These are phyloP conservation scores for Syngnathus scovelli DNA, from an alignment of 2,113 vertebrate genomes.

Conservation along the genomic window DNA sequence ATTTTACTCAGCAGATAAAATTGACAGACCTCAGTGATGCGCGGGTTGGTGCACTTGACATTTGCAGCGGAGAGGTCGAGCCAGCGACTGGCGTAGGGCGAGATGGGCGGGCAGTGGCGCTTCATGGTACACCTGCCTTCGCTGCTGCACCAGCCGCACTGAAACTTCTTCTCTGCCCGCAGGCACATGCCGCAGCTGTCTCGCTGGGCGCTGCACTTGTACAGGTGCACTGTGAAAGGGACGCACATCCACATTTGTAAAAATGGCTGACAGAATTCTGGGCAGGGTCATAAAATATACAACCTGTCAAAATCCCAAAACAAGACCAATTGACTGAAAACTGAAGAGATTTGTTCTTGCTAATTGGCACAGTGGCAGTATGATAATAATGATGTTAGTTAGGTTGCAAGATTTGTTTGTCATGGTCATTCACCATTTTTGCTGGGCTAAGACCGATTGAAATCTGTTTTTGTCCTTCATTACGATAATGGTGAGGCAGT, in stretches of 20 bases:
- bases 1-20: not conserved
- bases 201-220: slow-evolving; percentile 90
- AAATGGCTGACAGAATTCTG: not conserved
- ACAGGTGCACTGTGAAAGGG: slow-evolving; percentile 81
- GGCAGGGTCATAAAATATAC: not conserved
- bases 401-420: too few species aligned
- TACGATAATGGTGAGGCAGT: slow-evolving; percentile 12
- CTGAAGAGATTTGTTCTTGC: not conserved
- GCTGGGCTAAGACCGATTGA: slow-evolving; percentile 8
- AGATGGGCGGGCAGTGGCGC: slow-evolving; percentile 74
- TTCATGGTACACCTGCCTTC: slow-evolving; percentile 82
- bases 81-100: slow-evolving; percentile 75
- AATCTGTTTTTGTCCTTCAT: slow-evolving; percentile 20
- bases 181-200: slow-evolving; percentile 96
- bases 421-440: not conserved
- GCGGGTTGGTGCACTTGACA: slow-evolving; percentile 91
- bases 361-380: not conserved
- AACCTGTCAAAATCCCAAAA: not conserved
- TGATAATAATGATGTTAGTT: too few species aligned
- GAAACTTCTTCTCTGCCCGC: slow-evolving; percentile 86
- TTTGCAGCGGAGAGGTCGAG: slow-evolving; percentile 81
- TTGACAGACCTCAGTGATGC: slow-evolving; percentile 84
- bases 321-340: not conserved
- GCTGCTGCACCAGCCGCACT: slow-evolving; percentile 87
- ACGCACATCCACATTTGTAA: not conserved